phyloP scores from a whole-genome alignment of 2,888 invertebrate genomes.

The Cataglyphis altisquamis region DNA sequence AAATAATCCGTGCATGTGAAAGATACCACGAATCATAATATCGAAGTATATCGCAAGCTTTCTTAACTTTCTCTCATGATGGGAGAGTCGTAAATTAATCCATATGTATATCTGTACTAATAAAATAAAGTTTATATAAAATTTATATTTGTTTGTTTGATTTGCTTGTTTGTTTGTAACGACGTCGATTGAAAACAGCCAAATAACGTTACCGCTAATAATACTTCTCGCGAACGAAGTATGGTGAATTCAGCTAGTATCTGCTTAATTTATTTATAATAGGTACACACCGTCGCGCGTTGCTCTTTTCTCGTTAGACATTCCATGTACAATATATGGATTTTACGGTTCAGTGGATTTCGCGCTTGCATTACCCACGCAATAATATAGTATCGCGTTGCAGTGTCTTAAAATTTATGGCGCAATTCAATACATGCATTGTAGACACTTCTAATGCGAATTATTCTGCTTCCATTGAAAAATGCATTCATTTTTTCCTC shows the following conservation, averaged over 20 bases:
- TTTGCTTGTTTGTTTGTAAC: neutral
- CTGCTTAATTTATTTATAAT: constrained; percentile 14
- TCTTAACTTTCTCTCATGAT: neutral
- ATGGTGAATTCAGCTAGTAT: neutral
- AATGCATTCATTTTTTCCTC: neutral
- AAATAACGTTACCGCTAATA: neutral
- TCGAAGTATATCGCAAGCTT: neutral
- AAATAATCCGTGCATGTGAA: constrained; percentile 1
- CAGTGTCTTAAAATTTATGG: constrained; percentile 3
- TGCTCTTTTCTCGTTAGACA: neutral
- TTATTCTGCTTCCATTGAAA: neutral
- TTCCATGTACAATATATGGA: constrained; percentile 1
- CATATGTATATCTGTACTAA: neutral
- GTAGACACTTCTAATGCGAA: neutral
- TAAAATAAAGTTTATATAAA: neutral
- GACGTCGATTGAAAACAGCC: neutral
- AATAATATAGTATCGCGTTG: neutral
- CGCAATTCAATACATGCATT: neutral
- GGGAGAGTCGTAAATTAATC: neutral
- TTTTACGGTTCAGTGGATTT: constrained; percentile 31
- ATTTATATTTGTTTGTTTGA: neutral
- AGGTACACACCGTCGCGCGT: neutral
- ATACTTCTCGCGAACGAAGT: neutral
- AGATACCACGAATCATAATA: neutral
- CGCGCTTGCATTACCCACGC: neutral